phyloP scores from a whole-genome alignment of 2,797 vertebrate species.

The Gastrophryne carolinensis region DNA sequence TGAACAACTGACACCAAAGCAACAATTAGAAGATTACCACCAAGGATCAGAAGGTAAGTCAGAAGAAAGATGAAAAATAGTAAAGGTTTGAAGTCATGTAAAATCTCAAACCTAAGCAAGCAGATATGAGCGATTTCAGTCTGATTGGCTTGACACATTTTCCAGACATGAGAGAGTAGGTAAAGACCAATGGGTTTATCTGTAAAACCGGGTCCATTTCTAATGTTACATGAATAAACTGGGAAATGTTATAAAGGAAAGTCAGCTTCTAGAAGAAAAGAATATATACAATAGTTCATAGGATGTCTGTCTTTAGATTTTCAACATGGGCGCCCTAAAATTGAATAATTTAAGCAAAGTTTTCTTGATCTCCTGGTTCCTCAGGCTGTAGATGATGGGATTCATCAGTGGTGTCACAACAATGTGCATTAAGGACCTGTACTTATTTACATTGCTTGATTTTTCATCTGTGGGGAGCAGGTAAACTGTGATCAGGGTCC shows the following conservation, averaged over 20 bases:
- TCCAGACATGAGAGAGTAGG: too few relatives aligned
- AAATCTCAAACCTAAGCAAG: background rate
- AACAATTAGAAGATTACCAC: constrained; percentile 21
- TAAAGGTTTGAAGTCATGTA: background rate
- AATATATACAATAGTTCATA: too few relatives aligned
- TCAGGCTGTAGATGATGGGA: constrained; percentile 17
- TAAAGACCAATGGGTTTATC: too few relatives aligned
- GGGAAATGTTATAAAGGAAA: too few relatives aligned
- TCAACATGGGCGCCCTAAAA: too few relatives aligned
- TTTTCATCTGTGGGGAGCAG: background rate
- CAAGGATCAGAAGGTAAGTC: background rate
- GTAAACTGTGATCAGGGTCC: constrained; percentile 1
- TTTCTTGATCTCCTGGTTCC: constrained; percentile 8
- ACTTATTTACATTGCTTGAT: background rate
- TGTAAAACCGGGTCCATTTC: too few relatives aligned
- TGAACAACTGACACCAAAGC: background rate
- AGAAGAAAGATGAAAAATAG: background rate
- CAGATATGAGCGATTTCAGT: constrained; percentile 3
- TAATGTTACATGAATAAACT: too few relatives aligned
- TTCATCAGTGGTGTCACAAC: constrained; percentile 1
- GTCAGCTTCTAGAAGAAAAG: too few relatives aligned
- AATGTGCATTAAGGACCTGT: background rate
- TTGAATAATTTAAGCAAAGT: background rate
- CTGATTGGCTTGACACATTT: constrained; percentile 5
- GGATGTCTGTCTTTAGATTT: too few relatives aligned